Base-by-base conservation (phyloP, 2,888 invertebrate genomes). In the Dolichomitus sp. region DNA sequence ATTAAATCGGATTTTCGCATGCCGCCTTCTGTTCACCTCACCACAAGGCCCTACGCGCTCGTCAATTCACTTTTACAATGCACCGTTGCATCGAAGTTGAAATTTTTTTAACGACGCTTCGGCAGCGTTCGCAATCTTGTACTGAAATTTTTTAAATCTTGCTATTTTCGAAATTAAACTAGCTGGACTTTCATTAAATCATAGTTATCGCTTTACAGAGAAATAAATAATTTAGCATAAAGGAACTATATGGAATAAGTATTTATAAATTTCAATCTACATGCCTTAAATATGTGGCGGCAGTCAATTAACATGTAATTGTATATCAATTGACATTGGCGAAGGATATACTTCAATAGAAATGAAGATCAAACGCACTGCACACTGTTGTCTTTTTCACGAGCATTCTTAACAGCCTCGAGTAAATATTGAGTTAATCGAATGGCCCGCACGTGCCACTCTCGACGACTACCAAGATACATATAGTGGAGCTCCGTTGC, bases 191-290 rank as follows among this genome's bases (percentile, higher is more conserved):
- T n/a, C n/a, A n/a, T n/a, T n/a, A n/a, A n/a, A n/a, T n/a, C n/a
- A n/a, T n/a, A n/a, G n/a, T n/a, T n/a, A n/a, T n/a, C n/a, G n/a
- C 86, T 87, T 88, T 87, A 83, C 87, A 86, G 87, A 89, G 84
- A 84, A 89, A 88, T 88, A 88, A 89, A 89, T 84, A 86, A 85
- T 87, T 86, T 87, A 87, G 87, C 83, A 87, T 87, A 86, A 88
- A 88, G 87, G 30, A 30, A 63, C 27, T 37, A 48, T 59, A 70
- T 48, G 19, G 23, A 37, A 73, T 73, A 73, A 73, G 73, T 73
- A 73, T 61, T 61, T 59, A 73, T 61, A 73, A 73, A 73, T 33
- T 66, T 73, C 61, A 61, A 73, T 73, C 61, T 73, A 73, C 73
- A 61, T 73, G 73, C 73, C 73, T 73, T 73, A 73, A 61, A 61